Conservation (phyloP, 2,113 vertebrate genomes). For the Argyrosomus japonicus region DNA sequence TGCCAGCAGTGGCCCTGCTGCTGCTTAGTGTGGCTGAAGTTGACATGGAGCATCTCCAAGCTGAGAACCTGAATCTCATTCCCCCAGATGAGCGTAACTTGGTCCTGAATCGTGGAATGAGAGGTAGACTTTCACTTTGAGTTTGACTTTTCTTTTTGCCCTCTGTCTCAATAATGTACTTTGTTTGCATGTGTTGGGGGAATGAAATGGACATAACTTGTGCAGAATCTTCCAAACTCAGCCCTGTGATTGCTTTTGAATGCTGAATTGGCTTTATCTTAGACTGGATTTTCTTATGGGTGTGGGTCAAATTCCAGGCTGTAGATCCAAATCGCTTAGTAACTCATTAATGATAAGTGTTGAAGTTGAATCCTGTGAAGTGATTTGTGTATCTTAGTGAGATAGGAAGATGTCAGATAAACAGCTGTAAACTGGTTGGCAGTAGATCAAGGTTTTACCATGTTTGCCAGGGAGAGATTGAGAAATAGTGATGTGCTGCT, state of each 20-base stretch:
- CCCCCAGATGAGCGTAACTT: conserved; percentile 70
- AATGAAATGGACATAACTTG: background rate
- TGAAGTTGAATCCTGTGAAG: background rate
- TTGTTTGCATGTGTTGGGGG: background rate
- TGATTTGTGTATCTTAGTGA: conserved; percentile 30
- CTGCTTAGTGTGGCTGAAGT: conserved; percentile 62
- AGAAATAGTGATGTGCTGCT: conserved; percentile 16
- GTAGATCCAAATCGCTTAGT: conserved; percentile 10
- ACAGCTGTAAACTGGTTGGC: conserved; percentile 17
- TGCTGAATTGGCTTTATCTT: conserved; percentile 4
- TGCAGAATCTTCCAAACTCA: background rate
- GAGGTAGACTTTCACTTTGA: conserved; percentile 76
- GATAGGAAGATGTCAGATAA: background rate
- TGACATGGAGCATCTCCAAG: conserved; percentile 68
- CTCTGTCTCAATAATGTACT: background rate
- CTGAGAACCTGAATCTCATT: conserved; percentile 85
- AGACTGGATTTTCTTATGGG: conserved; percentile 3
- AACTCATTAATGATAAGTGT: conserved; percentile 41
- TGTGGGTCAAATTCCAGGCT: conserved; percentile 57
- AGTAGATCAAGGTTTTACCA: conserved; percentile 24
- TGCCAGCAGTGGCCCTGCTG: conserved; percentile 58
- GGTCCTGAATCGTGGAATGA: conserved; percentile 82
- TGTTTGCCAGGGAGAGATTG: conserved; percentile 10
- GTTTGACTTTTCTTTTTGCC: conserved; percentile 9
- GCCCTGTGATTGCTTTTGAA: conserved; percentile 10